phyloP scores from a whole-genome alignment of 2,113 vertebrate species.

The Nipponia nippon region DNA sequence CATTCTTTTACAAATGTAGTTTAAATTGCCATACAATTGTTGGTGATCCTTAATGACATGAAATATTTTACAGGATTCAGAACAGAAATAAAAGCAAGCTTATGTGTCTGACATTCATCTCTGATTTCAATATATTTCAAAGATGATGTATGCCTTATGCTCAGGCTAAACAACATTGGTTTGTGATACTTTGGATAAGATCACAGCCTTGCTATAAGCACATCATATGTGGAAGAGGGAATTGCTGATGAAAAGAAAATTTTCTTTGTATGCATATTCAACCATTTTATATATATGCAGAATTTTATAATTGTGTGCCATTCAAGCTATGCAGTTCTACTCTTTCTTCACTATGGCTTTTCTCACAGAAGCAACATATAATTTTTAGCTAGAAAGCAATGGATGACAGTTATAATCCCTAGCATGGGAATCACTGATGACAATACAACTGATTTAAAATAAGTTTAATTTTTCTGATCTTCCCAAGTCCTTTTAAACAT shows the following conservation, averaged over 20 bases:
- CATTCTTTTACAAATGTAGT: not conserved
- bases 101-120: not conserved
- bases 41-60: not conserved
- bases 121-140: not conserved
- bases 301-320: not conserved
- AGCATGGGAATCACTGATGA: not conserved
- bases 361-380: accelerated
- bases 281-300: not conserved
- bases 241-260: not conserved
- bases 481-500: not conserved
- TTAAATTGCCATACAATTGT: not conserved
- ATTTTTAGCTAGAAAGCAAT: not conserved
- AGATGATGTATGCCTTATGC: not conserved
- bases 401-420: not conserved
- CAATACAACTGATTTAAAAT: not conserved
- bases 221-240: not conserved
- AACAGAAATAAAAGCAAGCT: not conserved
- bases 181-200: not conserved
- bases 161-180: not conserved
- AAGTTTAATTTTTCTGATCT: not conserved
- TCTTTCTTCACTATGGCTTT: not conserved
- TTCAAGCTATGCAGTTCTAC: not conserved
- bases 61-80: not conserved
- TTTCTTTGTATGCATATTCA: not conserved
- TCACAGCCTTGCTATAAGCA: not conserved